Conservation (phyloP, 2,797 vertebrate genomes). For the Gobionotothen gibberifrons region DNA sequence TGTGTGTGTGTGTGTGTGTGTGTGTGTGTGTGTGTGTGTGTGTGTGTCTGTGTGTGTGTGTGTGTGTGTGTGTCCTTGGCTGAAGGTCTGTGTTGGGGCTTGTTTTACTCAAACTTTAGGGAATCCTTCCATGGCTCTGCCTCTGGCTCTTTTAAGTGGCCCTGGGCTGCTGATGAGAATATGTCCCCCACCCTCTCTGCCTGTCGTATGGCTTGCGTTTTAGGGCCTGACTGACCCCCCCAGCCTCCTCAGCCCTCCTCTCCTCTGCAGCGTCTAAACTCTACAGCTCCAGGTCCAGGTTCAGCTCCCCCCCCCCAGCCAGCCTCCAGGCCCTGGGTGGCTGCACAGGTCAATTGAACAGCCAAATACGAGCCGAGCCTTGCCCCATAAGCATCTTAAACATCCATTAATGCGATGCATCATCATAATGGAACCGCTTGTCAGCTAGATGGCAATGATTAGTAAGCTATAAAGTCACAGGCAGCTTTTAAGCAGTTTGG, state of each 20-base stretch:
- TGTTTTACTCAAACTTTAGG: slow-evolving; percentile 55
- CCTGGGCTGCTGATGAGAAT: slow-evolving; percentile 24
- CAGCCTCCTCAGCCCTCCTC: slow-evolving; percentile 1
- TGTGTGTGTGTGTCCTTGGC: slow-evolving; percentile 51
- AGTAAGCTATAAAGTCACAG: slow-evolving; percentile 60
- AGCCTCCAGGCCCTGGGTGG: slow-evolving; percentile 26
- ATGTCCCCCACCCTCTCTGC: not conserved
- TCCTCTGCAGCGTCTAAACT: not conserved
- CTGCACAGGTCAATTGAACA: slow-evolving; percentile 44
- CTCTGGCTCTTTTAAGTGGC: slow-evolving; percentile 24
- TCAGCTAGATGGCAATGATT: slow-evolving; percentile 64
- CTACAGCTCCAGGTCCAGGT: not conserved
- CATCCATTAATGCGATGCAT: slow-evolving; percentile 64
- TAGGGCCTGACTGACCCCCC: not conserved
- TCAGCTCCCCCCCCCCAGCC: slow-evolving; percentile 4
- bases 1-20: slow-evolving; percentile 20
- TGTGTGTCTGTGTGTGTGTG: slow-evolving; percentile 9
- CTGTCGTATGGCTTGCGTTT: not conserved
- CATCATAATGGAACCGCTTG: slow-evolving; percentile 59
- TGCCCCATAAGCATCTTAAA: slow-evolving; percentile 42
- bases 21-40: not conserved
- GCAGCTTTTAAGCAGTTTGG: slow-evolving; percentile 50
- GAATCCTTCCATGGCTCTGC: slow-evolving; percentile 29
- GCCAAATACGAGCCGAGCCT: slow-evolving; percentile 21
- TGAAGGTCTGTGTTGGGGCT: slow-evolving; percentile 54